Evolutionary conservation across 2,113 vertebrate species (phyloP), one percentile per base, ranked within the genome.

Genomic region (Amblyopsis rosae): DNA sequence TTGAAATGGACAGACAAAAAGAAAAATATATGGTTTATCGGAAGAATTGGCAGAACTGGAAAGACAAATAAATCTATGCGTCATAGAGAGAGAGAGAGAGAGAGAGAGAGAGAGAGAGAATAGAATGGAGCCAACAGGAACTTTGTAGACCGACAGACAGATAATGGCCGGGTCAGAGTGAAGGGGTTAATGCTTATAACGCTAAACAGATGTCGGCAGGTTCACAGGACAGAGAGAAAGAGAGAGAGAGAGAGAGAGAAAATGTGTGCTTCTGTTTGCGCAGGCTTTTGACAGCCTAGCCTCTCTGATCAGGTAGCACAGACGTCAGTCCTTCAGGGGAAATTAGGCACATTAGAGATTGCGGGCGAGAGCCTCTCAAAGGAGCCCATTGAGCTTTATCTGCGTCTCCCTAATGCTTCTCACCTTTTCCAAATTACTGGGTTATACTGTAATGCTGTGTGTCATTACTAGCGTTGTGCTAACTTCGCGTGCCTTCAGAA

Each of bases 241-340:
- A 32, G 26, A 51, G 19, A 59, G 58, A n/a, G 32, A 46, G 26
- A 70, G 16, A 72, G 45, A 16, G 6, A 15, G n/a, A 55, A 32
- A 49, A 76, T 70, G 32, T 9, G 59, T 58, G 76, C 82, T 81
- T 82, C 85, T 85, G 81, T 82, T 88, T 75, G 72, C 67, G 59
- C 72, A 64, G 67, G 71, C 62, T 73, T 55, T 72, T 83, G 78
- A 83, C 64, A 46, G 70, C 65, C 73, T 51, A 6, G 77, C 65
- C 0, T 57, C 59, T 73, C 50, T 45, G 59, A 72, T 67, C 32
- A 33, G 62, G 74, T 9, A 46, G 58, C 69, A 26, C 56, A 1
- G 6, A 65, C 59, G 19, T 67, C 45, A 46, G 62, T 61, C 41
- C 68, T 69, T 81, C 77, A 75, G 6, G 69, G 75, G 70, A 82